Conservation (phyloP, 1,140 invertebrate genomes). For the Radopholus similis region DNA sequence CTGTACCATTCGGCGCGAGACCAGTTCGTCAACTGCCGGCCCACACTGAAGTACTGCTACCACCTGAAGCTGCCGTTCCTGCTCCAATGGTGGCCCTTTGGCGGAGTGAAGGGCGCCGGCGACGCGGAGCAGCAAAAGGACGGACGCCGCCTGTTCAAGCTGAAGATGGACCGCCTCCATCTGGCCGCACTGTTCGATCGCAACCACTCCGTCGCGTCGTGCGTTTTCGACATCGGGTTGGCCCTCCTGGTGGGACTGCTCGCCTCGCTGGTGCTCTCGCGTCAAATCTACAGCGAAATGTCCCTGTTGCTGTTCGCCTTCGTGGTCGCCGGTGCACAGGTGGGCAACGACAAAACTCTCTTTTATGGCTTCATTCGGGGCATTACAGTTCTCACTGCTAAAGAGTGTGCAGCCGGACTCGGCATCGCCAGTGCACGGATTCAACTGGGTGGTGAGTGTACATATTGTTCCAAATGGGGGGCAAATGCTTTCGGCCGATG, state of each 20-base stretch:
- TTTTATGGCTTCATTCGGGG: conserved; percentile 14
- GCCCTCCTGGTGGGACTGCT: conserved; percentile 80
- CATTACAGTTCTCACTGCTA: conserved; percentile 84
- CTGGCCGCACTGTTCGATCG: conserved; percentile 84
- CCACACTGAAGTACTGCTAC: not conserved
- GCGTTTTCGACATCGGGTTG: conserved; percentile 76
- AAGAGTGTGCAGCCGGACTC: conserved; percentile 99
- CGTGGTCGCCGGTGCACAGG: conserved; percentile 75
- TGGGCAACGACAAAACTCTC: not conserved
- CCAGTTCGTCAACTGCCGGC: not conserved
- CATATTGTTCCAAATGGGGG: not conserved
- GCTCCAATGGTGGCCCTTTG: not conserved
- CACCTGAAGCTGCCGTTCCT: not conserved
- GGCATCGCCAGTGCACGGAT: conserved; percentile 87
- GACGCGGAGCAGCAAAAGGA: not conserved
- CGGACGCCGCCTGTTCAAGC: not conserved
- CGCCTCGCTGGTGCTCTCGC: conserved; percentile 76
- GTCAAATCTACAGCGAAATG: conserved; percentile 83
- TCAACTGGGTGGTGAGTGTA: conserved; percentile 78
- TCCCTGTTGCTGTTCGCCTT: conserved; percentile 91
- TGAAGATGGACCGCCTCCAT: conserved; percentile 67
- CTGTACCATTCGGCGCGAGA: not conserved
- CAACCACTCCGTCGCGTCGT: conserved; percentile 79
- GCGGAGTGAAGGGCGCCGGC: not conserved
- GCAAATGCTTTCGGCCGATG: no score